Conservation (phyloP, 2,113 vertebrate genomes). For the Scopus umbretta region DNA sequence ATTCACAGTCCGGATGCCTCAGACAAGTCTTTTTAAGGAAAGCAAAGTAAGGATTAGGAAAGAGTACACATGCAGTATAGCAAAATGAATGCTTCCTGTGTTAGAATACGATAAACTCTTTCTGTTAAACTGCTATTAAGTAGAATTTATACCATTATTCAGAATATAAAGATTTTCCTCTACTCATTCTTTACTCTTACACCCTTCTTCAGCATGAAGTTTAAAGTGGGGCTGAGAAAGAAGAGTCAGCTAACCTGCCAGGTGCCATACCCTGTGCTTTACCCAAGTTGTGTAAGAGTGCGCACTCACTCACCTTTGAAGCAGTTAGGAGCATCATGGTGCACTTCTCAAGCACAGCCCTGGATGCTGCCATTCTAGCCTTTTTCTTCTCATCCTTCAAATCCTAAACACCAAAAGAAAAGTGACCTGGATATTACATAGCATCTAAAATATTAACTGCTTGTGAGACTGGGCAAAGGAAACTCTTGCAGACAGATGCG, state of each 20-base stretch:
- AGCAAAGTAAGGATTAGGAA: neutral
- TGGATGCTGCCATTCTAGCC: slow-evolving; percentile 93
- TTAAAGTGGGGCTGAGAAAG: neutral
- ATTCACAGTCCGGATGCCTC: slow-evolving; percentile 97
- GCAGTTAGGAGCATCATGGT: slow-evolving; percentile 99
- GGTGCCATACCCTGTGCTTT: neutral
- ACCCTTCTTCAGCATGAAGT: neutral
- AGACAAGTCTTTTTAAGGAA: slow-evolving; percentile 88
- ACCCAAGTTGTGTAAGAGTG: neutral
- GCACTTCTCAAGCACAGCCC: slow-evolving; percentile 96
- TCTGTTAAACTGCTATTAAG: neutral
- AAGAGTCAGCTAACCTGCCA: neutral
- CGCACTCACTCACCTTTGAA: slow-evolving; percentile 82
- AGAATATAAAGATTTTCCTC: neutral
- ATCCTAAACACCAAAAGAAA: slow-evolving; percentile 74
- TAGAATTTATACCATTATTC: neutral
- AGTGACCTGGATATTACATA: neutral
- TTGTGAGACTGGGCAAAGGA: neutral
- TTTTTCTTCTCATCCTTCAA: slow-evolving; percentile 98
- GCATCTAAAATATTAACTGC: neutral
- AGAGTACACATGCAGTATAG: neutral
- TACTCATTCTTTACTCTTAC: neutral
- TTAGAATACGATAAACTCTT: neutral
- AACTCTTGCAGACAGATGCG: neutral
- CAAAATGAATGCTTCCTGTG: neutral